phyloP scores from a whole-genome alignment of 1,140 invertebrate genomes.

The Tetranychus cinnabarinus region DNA sequence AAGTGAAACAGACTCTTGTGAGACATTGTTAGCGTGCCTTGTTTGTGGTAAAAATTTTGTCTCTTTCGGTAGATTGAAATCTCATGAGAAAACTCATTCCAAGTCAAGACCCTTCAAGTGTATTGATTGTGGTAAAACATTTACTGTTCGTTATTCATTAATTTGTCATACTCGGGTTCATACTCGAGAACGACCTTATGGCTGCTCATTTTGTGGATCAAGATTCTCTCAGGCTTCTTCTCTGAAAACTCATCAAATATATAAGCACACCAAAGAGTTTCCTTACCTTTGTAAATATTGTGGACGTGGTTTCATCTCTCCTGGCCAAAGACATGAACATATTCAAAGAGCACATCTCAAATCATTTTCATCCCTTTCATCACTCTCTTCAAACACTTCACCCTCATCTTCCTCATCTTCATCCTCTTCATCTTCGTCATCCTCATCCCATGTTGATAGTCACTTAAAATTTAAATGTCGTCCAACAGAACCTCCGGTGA shows the following conservation, averaged over 20 bases:
- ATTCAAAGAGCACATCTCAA: not conserved
- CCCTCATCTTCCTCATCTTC: too few relatives aligned
- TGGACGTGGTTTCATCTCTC: slow-evolving; percentile 11
- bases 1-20: not conserved
- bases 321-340: slow-evolving; percentile 5
- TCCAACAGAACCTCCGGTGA: not conserved
- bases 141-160: slow-evolving; percentile 11
- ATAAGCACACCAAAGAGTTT: slow-evolving; percentile 12
- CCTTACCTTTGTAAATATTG: slow-evolving; percentile 9
- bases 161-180: slow-evolving; percentile 11
- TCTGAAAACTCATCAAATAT: slow-evolving; percentile 11
- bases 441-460: too few relatives aligned
- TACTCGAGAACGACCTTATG: slow-evolving; percentile 5
- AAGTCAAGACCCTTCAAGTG: slow-evolving; percentile 10
- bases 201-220: slow-evolving; percentile 9
- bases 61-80: slow-evolving; percentile 4
- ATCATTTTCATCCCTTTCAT: not conserved
- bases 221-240: slow-evolving; percentile 3
- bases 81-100: slow-evolving; percentile 11
- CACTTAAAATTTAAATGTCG: not conserved
- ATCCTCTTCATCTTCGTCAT: too few relatives aligned
- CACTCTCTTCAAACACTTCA: too few relatives aligned
- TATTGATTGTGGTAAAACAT: slow-evolving; percentile 10
- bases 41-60: slow-evolving; percentile 12
- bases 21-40: slow-evolving; percentile 3